phyloP scores from a whole-genome alignment of 1,140 invertebrate genomes.

The Monomorium pharaonis region DNA sequence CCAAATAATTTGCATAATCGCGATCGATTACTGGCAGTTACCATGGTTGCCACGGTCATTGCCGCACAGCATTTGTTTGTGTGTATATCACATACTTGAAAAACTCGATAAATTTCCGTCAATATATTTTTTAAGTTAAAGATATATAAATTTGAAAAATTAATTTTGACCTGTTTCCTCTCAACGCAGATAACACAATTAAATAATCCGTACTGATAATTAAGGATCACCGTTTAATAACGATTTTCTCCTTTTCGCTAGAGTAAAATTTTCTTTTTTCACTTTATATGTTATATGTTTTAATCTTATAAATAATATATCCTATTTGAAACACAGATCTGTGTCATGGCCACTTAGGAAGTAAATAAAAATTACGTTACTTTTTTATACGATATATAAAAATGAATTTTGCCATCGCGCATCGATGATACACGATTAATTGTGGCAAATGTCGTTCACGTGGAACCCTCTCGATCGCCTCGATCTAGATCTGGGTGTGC shows the following conservation, averaged over 20 bases:
- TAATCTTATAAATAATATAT: background rate
- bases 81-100: slow-evolving; percentile 43
- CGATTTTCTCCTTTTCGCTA: background rate
- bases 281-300: too few relatives aligned
- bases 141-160: background rate
- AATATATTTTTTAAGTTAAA: background rate
- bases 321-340: background rate
- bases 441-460: background rate
- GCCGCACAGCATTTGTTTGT: slow-evolving; percentile 13
- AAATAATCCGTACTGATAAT: background rate
- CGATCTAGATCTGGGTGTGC: slow-evolving; percentile 44
- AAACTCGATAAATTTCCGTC: slow-evolving; percentile 47
- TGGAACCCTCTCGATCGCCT: background rate
- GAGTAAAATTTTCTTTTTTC: background rate
- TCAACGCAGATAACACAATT: too few relatives aligned
- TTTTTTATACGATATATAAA: background rate
- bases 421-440: background rate
- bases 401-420: too few relatives aligned
- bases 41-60: slow-evolving; percentile 53
- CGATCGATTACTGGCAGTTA: slow-evolving; percentile 71
- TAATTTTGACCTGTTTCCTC: too few relatives aligned
- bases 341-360: background rate
- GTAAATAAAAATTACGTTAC: background rate
- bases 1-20: slow-evolving; percentile 79
- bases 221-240: background rate